Base-by-base conservation (phyloP, 2,113 vertebrate genomes). In the Sinocyclocheilus rhinocerous region DNA sequence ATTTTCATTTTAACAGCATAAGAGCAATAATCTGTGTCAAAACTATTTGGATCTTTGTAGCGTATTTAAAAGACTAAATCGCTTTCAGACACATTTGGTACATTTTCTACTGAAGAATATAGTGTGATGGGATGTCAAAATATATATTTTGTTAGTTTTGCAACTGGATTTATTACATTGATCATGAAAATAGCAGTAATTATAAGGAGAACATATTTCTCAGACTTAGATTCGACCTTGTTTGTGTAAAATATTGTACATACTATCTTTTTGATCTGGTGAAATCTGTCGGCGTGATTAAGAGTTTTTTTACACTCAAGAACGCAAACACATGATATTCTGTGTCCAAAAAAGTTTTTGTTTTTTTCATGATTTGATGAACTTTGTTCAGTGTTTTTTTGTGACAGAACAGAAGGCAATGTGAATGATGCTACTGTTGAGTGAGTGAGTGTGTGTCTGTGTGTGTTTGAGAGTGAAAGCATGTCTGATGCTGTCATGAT, bases 221-320 rank as follows among this genome's bases (percentile, higher is more conserved):
- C 93, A 94, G 94, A 89, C 92, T 95, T 95, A 93, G 93, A 86
- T 90, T 91, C 80, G 65, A 89, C 87, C 83, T 86, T 93, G 93
- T 92, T 94, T 93, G 95, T 97, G 96, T 98, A 97, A 97, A 94
- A 96, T 96, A 96, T 92, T 99, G 97, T 98, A 98, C 97, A 99
- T 97, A 97, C 26, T 93, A 95, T 93, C 91, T 90, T 93, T 0
- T 4, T 65, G 75, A 88, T 86, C 84, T 80, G 77, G 84, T 82
- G 83, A 89, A 76, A 81, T 89, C 72, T 79, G 36, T 80, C 77
- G 29, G 72, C n/a, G 36, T 77, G 82, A 36, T 42, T 69, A 70
- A 78, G 85, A 45, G 42, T 55, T 24, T 89, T 29, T 87, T 86
- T 85, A 87, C 85, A 67, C 70, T 81, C 82, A 22, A 84, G 48